A percentile compares a stretch with the other conserved stretches of the same genome.
Evolutionary conservation across 2,797 vertebrate genomes (phyloP).

Genomic region (Macropodus opercularis): DNA sequence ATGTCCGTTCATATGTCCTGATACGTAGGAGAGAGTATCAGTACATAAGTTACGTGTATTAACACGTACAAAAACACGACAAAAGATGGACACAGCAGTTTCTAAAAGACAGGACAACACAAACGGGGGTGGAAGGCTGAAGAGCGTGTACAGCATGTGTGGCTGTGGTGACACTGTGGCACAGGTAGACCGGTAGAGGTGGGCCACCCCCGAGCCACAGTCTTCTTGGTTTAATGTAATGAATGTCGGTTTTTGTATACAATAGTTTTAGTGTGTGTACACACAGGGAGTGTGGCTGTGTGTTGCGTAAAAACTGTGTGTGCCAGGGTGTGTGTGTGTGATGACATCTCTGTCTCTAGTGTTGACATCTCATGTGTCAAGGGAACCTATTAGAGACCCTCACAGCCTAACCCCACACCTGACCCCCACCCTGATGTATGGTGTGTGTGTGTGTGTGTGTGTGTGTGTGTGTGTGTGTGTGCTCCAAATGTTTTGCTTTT

Average conservation of each 20-base stretch:
- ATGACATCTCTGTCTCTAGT: constrained; percentile 80
- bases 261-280: background rate
- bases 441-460: constrained; percentile 19
- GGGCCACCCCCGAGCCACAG: no score
- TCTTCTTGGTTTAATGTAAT: no score
- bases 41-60: no score
- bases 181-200: no score
- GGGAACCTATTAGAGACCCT: constrained; percentile 88
- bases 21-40: no score
- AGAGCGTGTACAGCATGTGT: no score
- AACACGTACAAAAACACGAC: no score
- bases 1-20: no score
- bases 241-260: background rate
- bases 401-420: constrained; percentile 77
- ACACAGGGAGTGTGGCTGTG: constrained; percentile 4
- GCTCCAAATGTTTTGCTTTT: constrained; percentile 6
- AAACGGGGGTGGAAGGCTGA: no score
- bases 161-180: no score
- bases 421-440: constrained; percentile 72
- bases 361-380: constrained; percentile 84
- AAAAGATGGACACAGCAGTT: no score
- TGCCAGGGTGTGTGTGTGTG: constrained; percentile 35
- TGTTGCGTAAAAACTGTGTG: constrained; percentile 28
- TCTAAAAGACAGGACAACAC: no score
- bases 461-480: constrained; percentile 26